phyloP scores from a whole-genome alignment of 1,140 invertebrate genomes.

The Microvelia longipes region DNA sequence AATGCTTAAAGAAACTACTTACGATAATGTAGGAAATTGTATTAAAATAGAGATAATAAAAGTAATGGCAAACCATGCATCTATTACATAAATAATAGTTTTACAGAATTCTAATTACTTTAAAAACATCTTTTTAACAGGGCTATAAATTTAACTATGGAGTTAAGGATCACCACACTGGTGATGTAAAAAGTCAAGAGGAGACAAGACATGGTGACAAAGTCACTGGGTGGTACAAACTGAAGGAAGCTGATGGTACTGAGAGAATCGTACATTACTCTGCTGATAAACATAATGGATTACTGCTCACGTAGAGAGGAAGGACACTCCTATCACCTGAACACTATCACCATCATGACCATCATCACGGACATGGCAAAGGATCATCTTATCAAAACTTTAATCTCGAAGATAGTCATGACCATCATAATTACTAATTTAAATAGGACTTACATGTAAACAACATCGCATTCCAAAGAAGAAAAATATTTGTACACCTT shows the following conservation, averaged over 20 bases:
- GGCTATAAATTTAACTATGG: slow-evolving; percentile 38
- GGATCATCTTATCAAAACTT: background rate
- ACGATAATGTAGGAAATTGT: no score
- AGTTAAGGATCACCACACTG: slow-evolving; percentile 37
- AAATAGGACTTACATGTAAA: no score
- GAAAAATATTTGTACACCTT: no score
- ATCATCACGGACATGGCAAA: background rate
- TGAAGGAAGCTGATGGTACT: slow-evolving; percentile 33
- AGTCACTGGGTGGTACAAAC: slow-evolving; percentile 37
- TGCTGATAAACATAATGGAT: slow-evolving; percentile 32
- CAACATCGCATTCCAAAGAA: no score
- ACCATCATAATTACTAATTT: no score
- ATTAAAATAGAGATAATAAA: no score
- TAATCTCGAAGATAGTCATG: background rate
- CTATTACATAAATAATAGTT: no score
- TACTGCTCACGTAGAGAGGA: slow-evolving; percentile 30
- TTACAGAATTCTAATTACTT: no score
- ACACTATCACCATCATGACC: slow-evolving; percentile 18
- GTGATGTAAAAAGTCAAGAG: slow-evolving; percentile 36
- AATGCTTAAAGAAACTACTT: no score
- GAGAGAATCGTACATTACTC: slow-evolving; percentile 35
- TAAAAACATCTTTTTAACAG: no score
- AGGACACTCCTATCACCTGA: slow-evolving; percentile 25
- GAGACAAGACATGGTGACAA: slow-evolving; percentile 22
- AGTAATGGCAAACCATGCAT: no score